These are phyloP conservation scores for Montipora efflorescens DNA, from an alignment of 64 coral and sea anemone genomes.

Conservation along the genomic window DNA sequence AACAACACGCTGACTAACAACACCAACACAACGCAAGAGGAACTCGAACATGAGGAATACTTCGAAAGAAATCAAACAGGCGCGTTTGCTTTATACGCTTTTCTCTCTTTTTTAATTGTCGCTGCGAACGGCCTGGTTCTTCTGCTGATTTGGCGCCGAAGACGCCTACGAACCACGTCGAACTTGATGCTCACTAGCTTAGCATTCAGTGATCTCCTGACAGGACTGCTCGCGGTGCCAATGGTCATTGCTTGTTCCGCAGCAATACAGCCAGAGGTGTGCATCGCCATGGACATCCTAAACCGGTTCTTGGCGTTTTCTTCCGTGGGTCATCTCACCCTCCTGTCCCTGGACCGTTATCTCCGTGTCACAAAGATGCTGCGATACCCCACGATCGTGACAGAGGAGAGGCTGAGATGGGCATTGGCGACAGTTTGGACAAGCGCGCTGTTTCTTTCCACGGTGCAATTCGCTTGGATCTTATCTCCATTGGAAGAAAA, in stretches of 20 bases:
- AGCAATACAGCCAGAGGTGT: neutral
- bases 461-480: constrained; percentile 62
- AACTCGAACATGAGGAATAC: neutral
- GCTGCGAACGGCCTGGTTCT: constrained; percentile 43
- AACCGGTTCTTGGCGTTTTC: constrained; percentile 68
- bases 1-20: neutral
- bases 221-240: constrained; percentile 53
- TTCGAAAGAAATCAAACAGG: neutral
- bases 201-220: constrained; percentile 60
- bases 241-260: constrained; percentile 45
- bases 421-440: constrained; percentile 32
- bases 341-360: constrained; percentile 62
- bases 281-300: constrained; percentile 67
- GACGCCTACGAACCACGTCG: constrained; percentile 36
- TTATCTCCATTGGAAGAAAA: neutral
- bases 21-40: neutral
- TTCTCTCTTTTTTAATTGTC: constrained; percentile 29
- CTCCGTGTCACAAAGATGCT: constrained; percentile 57
- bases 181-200: constrained; percentile 59
- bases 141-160: constrained; percentile 21
- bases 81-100: constrained; percentile 24
- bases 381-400: constrained; percentile 50
- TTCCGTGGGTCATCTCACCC: constrained; percentile 44
- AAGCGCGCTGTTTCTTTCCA: constrained; percentile 30
- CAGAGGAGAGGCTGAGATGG: neutral